Percentiles rank a stretch among this genome's conserved stretches.
phyloP scores from a whole-genome alignment of 2,797 vertebrate genomes.

The Enteromius trimaculatus region DNA sequence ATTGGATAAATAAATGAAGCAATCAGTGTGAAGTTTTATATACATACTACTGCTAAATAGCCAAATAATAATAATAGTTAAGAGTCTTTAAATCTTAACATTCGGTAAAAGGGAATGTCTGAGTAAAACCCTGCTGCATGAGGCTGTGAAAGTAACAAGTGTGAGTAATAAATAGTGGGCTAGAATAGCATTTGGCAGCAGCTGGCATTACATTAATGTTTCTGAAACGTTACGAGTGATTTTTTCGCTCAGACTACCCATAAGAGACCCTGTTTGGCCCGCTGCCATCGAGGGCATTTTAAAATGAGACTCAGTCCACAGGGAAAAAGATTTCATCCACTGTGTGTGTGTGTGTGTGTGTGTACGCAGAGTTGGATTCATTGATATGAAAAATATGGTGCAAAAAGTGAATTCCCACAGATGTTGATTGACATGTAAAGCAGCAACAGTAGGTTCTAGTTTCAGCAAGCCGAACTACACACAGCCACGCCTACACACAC shows the following conservation, averaged over 20 bases:
- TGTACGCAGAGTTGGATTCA: neutral
- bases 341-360: neutral
- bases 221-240: conserved; percentile 52
- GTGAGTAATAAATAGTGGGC: conserved; percentile 31
- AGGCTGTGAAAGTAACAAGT: conserved; percentile 39
- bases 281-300: conserved; percentile 52
- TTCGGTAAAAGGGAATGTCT: neutral
- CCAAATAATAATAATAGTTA: neutral
- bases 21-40: neutral
- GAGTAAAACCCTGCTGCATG: conserved; percentile 11
- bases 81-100: neutral
- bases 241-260: conserved; percentile 41
- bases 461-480: conserved; percentile 29
- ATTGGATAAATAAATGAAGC: neutral
- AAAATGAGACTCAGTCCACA: conserved; percentile 45
- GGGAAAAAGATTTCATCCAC: conserved; percentile 24
- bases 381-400: neutral
- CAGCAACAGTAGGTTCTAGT: conserved; percentile 21
- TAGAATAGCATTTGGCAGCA: conserved; percentile 37
- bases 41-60: neutral
- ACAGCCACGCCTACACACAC: neutral
- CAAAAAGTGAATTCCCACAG: conserved; percentile 13
- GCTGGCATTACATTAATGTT: conserved; percentile 41
- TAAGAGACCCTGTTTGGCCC: conserved; percentile 49
- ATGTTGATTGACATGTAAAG: conserved; percentile 35